Conservation (phyloP, 2,797 vertebrate genomes). For the Muraenolepis orangiensis region DNA sequence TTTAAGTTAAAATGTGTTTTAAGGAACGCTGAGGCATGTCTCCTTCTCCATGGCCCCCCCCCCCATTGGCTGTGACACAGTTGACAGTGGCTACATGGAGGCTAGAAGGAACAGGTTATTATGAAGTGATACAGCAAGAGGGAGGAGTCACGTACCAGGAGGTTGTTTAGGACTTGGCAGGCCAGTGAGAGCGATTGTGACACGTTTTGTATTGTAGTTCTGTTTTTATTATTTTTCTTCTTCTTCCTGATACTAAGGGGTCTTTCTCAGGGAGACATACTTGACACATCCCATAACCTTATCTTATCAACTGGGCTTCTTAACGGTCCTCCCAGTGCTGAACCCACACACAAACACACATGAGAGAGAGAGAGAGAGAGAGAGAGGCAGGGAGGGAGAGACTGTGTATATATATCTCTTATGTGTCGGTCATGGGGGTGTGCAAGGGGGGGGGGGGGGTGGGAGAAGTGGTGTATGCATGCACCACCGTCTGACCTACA, state of each 20-base stretch:
- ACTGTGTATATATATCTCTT: background rate
- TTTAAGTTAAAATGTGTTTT: conserved; percentile 15
- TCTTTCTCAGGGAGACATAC: conserved; percentile 73
- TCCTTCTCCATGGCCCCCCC: conserved; percentile 20
- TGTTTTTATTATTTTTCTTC: background rate
- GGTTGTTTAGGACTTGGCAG: conserved; percentile 11
- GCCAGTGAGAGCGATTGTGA: conserved; percentile 32
- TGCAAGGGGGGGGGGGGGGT: conserved; percentile 8
- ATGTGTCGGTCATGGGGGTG: conserved; percentile 12
- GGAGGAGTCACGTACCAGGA: conserved; percentile 21
- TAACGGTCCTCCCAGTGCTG: conserved; percentile 21
- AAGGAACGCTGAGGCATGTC: conserved; percentile 13
- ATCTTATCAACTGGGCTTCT: conserved; percentile 38
- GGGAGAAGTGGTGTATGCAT: too few relatives aligned
- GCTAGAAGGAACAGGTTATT: conserved; percentile 23
- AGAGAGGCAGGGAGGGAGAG: too few relatives aligned
- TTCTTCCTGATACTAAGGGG: conserved; percentile 49
- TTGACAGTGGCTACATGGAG: conserved; percentile 18
- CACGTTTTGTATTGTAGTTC: conserved; percentile 21
- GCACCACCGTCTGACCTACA: conserved; percentile 66
- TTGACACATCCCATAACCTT: conserved; percentile 63
- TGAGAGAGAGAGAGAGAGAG: conserved; percentile 38
- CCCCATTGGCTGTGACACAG: conserved; percentile 7
- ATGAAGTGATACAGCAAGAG: conserved; percentile 44
- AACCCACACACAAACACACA: conserved; percentile 43